phyloP scores from a whole-genome alignment of 2,888 invertebrate species.

The Caenorhabditis zanzibari region DNA sequence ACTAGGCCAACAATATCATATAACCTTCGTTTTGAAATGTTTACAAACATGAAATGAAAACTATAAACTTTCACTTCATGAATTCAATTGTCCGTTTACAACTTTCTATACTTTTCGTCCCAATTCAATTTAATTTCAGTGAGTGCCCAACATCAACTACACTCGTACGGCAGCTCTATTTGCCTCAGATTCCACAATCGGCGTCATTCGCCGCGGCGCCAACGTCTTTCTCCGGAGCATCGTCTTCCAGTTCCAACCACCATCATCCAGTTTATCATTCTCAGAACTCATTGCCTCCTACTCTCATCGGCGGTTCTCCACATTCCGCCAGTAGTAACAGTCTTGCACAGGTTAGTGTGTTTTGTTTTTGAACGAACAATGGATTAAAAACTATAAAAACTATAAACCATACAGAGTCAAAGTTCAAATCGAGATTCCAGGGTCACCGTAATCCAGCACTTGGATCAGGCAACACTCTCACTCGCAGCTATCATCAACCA shows the following conservation, averaged over 20 bases:
- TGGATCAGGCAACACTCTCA: constrained; percentile 58
- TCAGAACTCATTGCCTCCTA: constrained; percentile 55
- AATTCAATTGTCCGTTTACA: not conserved
- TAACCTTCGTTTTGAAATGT: too few species aligned
- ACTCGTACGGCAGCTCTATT: constrained; percentile 63
- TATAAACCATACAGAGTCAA: too few species aligned
- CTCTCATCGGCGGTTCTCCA: constrained; percentile 43
- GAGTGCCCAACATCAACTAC: constrained; percentile 66
- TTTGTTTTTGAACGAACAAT: not conserved
- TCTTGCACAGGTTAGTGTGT: constrained; percentile 57
- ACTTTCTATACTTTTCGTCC: not conserved
- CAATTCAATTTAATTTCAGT: constrained; percentile 34
- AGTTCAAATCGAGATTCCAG: constrained; percentile 2
- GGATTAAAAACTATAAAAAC: too few species aligned
- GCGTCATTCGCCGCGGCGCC: constrained; percentile 65
- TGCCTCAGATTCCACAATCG: constrained; percentile 62
- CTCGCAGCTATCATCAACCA: constrained; percentile 66
- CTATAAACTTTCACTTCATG: not conserved
- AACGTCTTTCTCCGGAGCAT: constrained; percentile 47
- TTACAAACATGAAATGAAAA: not conserved
- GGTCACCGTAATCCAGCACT: constrained; percentile 67
- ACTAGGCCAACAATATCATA: not conserved
- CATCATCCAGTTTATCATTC: constrained; percentile 55
- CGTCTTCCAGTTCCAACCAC: constrained; percentile 27
- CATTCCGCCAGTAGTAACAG: constrained; percentile 63